Evolutionary conservation across 2,888 invertebrate genomes (phyloP).

Genomic region (Euplexia lucipara): DNA sequence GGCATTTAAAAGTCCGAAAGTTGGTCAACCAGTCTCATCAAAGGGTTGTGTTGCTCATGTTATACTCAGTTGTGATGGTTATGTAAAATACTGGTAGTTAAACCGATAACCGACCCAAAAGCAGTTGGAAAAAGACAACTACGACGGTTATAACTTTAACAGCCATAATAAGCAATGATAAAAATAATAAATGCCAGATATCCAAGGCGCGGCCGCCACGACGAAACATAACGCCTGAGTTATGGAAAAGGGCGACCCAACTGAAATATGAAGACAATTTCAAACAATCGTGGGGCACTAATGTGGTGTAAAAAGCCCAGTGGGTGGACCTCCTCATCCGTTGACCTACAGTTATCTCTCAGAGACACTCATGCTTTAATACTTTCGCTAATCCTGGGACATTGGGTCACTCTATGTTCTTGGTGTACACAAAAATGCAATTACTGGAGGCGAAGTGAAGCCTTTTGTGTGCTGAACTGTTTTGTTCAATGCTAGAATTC

Average conservation of each 20-base stretch:
- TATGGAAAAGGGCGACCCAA: conserved; percentile 65
- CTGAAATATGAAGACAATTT: conserved; percentile 76
- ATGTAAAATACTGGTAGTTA: too few relatives aligned
- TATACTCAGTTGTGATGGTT: too few relatives aligned
- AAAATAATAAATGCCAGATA: conserved; percentile 66
- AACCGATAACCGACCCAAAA: too few relatives aligned
- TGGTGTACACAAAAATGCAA: conserved; percentile 58
- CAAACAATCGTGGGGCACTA: conserved; percentile 68
- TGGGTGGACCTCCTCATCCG: conserved; percentile 55
- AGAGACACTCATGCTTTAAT: conserved; percentile 75
- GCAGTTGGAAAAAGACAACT: too few relatives aligned
- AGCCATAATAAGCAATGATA: conserved; percentile 51
- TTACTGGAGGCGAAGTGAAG: conserved; percentile 43
- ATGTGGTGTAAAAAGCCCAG: conserved; percentile 64
- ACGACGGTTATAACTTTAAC: conserved; percentile 49
- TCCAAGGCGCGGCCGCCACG: conserved; percentile 44
- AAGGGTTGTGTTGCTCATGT: too few relatives aligned
- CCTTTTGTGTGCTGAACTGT: conserved; percentile 9
- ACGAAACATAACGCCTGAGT: conserved; percentile 67
- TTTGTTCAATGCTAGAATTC: background rate
- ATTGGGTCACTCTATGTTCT: conserved; percentile 36
- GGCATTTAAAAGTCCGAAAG: too few relatives aligned
- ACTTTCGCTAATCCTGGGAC: conserved; percentile 68
- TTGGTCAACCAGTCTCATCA: too few relatives aligned
- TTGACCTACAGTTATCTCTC: conserved; percentile 73